Base-by-base conservation (phyloP, 1,140 invertebrate genomes). In the Archivesica marissinica region DNA sequence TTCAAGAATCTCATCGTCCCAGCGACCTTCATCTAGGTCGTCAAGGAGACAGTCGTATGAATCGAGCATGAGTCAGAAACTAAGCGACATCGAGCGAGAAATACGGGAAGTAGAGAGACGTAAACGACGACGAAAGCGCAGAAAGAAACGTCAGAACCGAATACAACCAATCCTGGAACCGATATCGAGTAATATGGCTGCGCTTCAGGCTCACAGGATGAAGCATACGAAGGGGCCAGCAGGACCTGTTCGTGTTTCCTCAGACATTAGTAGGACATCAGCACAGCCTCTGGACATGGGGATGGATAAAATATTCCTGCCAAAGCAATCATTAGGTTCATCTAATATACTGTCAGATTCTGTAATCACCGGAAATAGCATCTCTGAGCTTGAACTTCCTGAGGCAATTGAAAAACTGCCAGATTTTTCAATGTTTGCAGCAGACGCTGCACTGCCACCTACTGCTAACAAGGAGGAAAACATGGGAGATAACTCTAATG, bases 1-100 rank as follows among this genome's bases (percentile, higher is more conserved):
- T 2, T 82, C 79, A 28, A 72, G 33, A 52, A 4, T 41, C 20
- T 39, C 74, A 20, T 79, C 76, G 3, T 64, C 35, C 0, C 4
- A 20, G 13, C 33, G 52, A 64, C 35, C 15, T 28, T 64, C 72
- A 61, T 76, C 70, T 9, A 52, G 44, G 47, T 50, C 72, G n/a
- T 84, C 82, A 13, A 35, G 59, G 23, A 38, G 82, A 50, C 50
- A 59, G 38, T 84, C 82, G 9, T 76, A 76, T 20, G 82, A 84
- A 50, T 84, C 82, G 2, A 77, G 72, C 30, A 84, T 84, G 82
- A 84, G 82, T 64, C 82, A 77, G 30, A 84, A 84, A 84, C 72
- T 84, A 1, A 84, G 74, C 41, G 82, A 84, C 44, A 68, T 84
- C 38, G 82, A 84, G 20, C 38, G 74, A 39, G 82, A 84, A 76